Conservation (phyloP, 1,140 invertebrate species). For the Drosophila kepulauana region DNA sequence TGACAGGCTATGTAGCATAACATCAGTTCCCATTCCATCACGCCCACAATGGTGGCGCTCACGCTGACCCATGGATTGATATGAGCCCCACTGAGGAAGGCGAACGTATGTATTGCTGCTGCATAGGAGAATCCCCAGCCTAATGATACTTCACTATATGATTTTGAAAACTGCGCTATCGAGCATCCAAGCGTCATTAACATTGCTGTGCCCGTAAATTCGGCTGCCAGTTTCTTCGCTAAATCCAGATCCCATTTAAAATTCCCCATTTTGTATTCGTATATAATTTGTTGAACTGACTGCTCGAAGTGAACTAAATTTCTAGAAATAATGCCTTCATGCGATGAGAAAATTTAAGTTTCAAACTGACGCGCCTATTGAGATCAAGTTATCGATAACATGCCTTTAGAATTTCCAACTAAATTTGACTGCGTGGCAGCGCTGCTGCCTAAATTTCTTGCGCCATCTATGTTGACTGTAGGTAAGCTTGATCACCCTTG, state of each 20-base stretch:
- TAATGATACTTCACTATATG: neutral
- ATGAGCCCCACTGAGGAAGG: slow-evolving; percentile 30
- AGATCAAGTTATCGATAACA: no score
- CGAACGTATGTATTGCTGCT: slow-evolving; percentile 20
- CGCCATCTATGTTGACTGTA: no score
- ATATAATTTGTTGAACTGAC: neutral
- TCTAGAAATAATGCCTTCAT: no score
- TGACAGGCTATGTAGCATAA: slow-evolving; percentile 21
- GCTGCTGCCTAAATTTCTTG: no score
- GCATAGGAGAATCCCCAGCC: slow-evolving; percentile 32
- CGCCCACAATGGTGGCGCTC: slow-evolving; percentile 15
- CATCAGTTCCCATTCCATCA: slow-evolving; percentile 28
- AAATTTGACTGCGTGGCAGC: no score
- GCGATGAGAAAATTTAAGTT: no score
- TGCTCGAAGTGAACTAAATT: no score
- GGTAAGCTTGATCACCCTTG: no score
- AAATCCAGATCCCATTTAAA: slow-evolving; percentile 29
- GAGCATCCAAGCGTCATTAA: slow-evolving; percentile 25
- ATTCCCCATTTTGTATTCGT: slow-evolving; percentile 12
- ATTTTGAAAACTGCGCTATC: neutral
- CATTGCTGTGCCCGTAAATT: slow-evolving; percentile 32
- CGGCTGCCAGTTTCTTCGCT: slow-evolving; percentile 9
- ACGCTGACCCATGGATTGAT: slow-evolving; percentile 38
- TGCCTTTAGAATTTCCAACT: no score
- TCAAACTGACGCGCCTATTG: no score